These are phyloP conservation scores for Tapirus indicus DNA, from an alignment of 2,797 vertebrate species.

Conservation along the genomic window DNA sequence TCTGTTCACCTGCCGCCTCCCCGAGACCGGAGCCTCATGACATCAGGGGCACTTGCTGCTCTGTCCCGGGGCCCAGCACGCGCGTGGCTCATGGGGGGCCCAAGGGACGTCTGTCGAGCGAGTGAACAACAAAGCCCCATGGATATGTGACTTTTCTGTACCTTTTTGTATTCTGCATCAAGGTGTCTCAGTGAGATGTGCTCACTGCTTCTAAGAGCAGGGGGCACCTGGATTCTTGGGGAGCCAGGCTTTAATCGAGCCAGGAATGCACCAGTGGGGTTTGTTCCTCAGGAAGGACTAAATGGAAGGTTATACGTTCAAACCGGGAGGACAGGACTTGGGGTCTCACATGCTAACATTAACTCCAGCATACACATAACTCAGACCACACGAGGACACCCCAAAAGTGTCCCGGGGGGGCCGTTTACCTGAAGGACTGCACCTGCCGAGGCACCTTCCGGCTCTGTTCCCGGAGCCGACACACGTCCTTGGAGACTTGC, in stretches of 20 bases:
- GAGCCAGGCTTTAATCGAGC: background rate
- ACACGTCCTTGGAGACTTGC: conserved; percentile 92
- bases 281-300: background rate
- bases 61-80: background rate
- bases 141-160: background rate
- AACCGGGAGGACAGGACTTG: background rate
- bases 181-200: background rate
- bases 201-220: background rate
- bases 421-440: conserved; percentile 91
- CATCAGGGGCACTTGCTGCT: background rate
- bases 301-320: fast-evolving
- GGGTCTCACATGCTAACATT: fast-evolving
- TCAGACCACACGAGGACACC: fast-evolving
- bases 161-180: background rate
- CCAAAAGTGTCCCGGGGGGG: fast-evolving
- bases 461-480: conserved; percentile 91
- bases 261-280: too few species aligned
- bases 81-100: background rate
- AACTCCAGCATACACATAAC: fast-evolving
- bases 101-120: background rate
- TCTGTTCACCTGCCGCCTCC: fast-evolving
- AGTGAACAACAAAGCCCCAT: background rate
- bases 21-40: background rate
- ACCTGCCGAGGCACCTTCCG: conserved; percentile 92
- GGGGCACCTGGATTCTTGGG: background rate